phyloP scores from a whole-genome alignment of 2,113 vertebrate genomes.

The Caranx melampygus region DNA sequence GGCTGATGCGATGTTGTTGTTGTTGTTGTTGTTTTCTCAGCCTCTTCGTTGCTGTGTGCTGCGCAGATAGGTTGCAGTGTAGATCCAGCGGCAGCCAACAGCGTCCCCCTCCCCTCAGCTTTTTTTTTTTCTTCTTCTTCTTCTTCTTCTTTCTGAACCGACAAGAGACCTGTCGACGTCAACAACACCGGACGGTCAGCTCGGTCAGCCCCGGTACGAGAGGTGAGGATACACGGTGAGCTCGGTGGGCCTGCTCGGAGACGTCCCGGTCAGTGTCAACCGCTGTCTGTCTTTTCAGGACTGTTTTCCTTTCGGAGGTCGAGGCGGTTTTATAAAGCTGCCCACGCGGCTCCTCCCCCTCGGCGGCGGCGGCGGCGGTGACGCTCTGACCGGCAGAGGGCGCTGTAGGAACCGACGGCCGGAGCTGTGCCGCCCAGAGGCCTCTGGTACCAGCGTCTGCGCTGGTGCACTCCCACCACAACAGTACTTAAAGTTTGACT shows the following conservation, averaged over 20 bases:
- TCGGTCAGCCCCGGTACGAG: slow-evolving; percentile 26
- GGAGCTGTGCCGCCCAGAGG: neutral
- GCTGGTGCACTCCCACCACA: no score
- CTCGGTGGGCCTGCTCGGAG: neutral
- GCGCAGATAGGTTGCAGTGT: slow-evolving; percentile 63
- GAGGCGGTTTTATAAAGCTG: slow-evolving; percentile 77
- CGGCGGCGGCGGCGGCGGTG: neutral
- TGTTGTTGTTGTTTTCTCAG: slow-evolving; percentile 13
- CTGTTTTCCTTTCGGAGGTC: slow-evolving; percentile 73
- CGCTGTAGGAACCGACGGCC: slow-evolving; percentile 38
- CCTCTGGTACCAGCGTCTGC: no score
- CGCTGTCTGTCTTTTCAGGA: slow-evolving; percentile 64
- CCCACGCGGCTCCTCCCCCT: slow-evolving; percentile 71
- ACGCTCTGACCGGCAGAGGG: slow-evolving; percentile 62
- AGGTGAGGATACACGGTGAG: slow-evolving; percentile 24
- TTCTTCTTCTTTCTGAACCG: neutral
- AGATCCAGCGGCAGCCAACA: slow-evolving; percentile 46
- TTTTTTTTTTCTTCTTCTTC: neutral
- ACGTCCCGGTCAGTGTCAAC: slow-evolving; percentile 9
- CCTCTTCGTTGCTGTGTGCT: slow-evolving; percentile 34
- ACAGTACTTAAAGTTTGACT: no score
- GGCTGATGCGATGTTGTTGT: slow-evolving; percentile 30
- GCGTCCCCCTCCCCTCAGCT: slow-evolving; percentile 4
- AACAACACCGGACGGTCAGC: slow-evolving; percentile 14
- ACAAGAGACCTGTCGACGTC: slow-evolving; percentile 38